These are phyloP conservation scores for Polydrusus tereticollis DNA, from an alignment of 2,888 invertebrate species.

Conservation along the genomic window DNA sequence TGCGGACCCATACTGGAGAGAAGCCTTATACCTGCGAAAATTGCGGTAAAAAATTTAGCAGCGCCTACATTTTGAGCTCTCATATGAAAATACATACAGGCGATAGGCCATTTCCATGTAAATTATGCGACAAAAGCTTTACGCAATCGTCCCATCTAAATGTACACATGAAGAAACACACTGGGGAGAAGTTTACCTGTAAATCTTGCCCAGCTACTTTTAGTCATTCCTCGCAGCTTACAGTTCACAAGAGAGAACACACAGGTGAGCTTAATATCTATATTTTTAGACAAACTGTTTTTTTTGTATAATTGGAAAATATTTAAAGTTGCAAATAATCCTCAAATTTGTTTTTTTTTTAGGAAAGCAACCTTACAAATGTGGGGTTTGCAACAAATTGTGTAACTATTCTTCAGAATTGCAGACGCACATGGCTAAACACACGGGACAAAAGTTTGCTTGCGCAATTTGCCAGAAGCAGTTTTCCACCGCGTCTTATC, in stretches of 20 bases:
- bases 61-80: slow-evolving; percentile 73
- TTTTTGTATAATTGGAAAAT: not conserved
- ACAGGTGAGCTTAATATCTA: slow-evolving; percentile 52
- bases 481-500: slow-evolving; percentile 63
- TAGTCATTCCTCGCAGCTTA: slow-evolving; percentile 65
- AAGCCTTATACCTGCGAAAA: slow-evolving; percentile 62
- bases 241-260: slow-evolving; percentile 65
- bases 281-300: not conserved
- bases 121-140: slow-evolving; percentile 72
- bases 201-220: slow-evolving; percentile 63
- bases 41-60: slow-evolving; percentile 70
- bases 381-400: slow-evolving; percentile 63
- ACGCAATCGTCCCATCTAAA: slow-evolving; percentile 74
- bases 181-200: slow-evolving; percentile 68
- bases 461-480: slow-evolving; percentile 64
- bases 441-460: slow-evolving; percentile 62
- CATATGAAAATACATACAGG: slow-evolving; percentile 74
- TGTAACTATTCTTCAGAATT: slow-evolving; percentile 63
- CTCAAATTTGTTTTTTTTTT: not conserved
- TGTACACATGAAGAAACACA: slow-evolving; percentile 72
- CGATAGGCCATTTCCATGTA: slow-evolving; percentile 73
- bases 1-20: slow-evolving; percentile 66
- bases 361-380: slow-evolving; percentile 64
- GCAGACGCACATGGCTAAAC: slow-evolving; percentile 63
- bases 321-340: not conserved